Evolutionary conservation across 2,888 invertebrate genomes (phyloP), one percentile per base, ranked within the genome.

Genomic region (Torymus aiolomorphi): DNA sequence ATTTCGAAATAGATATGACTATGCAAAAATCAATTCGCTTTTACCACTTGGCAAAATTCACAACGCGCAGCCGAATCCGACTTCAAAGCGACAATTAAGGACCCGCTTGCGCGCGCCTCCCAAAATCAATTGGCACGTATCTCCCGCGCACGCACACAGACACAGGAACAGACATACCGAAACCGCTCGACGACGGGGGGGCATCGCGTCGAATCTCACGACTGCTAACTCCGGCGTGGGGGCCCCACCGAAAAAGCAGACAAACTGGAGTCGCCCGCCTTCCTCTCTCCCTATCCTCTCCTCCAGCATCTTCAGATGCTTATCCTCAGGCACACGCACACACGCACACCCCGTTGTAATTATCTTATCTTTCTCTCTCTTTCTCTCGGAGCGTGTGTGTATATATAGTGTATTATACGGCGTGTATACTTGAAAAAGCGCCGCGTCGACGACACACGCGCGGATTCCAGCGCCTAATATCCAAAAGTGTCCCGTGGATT

Each of bases 391-490:
- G 42, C 8, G 8, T 31, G 31, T 31, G 8, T 31, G 31, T 31
- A 31, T 31, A 8, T 31, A 31, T 1, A 20, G 31, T 31, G 31
- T 31, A 31, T 31, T 42, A 42, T 42, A 42, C 42, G 5, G 1
- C 8, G 1, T 8, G 42, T 31, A 3, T 42, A 42, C 42, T 42
- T 5, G 42, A 42, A 42, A 42, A 42, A 42, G 42, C 42, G 8
- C 8, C 42, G 42, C 42, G 8, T 5, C 8, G 42, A 42, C 8
- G 42, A 42, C 49, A 49, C 65, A 54, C 18, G 63, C 16, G 73
- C 70, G 59, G 63, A 81, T 81, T 81, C 81, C 81, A 72, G 81
- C 42, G 42, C 72, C 81, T 81, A 81, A 81, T 81, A 78, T 78
- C 72, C 67, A 71, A 75, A 80, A 80, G 77, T 77, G 80, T 80